These are phyloP conservation scores for Spilarctia lutea DNA, from an alignment of 2,888 invertebrate genomes.

Conservation along the genomic window DNA sequence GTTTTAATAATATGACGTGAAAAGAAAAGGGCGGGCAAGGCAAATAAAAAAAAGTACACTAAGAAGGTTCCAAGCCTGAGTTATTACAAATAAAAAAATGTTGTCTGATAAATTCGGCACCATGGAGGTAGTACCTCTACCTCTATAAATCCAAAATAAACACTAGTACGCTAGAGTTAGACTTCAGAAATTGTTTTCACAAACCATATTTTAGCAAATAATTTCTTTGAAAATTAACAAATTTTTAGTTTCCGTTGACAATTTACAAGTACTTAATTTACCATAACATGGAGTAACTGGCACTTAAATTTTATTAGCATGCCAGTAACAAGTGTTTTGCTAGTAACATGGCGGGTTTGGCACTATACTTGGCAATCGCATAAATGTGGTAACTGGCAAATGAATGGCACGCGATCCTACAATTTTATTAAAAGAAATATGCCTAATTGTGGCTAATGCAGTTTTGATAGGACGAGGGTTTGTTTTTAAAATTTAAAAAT, in stretches of 20 bases:
- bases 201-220: not conserved
- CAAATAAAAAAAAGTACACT: too few species aligned
- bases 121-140: too few species aligned
- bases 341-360: constrained; percentile 44
- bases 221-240: not conserved
- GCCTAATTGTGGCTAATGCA: not conserved
- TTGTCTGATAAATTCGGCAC: too few species aligned
- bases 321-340: constrained; percentile 42
- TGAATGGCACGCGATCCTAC: constrained; percentile 40
- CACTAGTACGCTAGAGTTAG: not conserved
- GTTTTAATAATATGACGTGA: too few species aligned
- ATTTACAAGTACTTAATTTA: constrained; percentile 13
- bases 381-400: constrained; percentile 27
- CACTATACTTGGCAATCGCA: constrained; percentile 38
- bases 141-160: too few species aligned
- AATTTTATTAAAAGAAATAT: constrained; percentile 12
- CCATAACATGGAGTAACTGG: constrained; percentile 19
- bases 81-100: too few species aligned
- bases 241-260: constrained; percentile 7
- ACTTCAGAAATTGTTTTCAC: not conserved
- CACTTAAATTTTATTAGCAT: constrained; percentile 44
- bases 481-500: not conserved
- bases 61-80: too few species aligned
- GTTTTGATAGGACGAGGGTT: not conserved
- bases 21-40: too few species aligned